Evolutionary conservation across 2,888 invertebrate species (phyloP).

Genomic region (Argynnis bischoffii): DNA sequence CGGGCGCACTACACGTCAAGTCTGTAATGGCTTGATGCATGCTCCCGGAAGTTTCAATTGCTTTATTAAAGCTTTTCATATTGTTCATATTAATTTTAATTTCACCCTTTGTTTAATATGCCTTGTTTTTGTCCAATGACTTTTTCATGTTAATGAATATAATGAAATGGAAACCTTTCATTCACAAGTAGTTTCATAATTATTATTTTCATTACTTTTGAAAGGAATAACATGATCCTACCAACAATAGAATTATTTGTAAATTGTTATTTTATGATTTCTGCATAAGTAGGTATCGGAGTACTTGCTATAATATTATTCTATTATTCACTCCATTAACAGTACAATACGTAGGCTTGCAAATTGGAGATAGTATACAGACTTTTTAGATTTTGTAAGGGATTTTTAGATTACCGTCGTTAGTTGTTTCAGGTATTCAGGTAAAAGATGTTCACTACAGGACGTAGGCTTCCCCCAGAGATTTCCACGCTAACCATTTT

Average conservation of each 20-base stretch:
- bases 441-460: no score
- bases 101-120: slow-evolving; percentile 38
- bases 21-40: slow-evolving; percentile 36
- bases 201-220: slow-evolving; percentile 1
- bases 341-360: not conserved
- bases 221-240: no score
- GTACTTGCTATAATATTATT: not conserved
- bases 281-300: not conserved
- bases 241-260: not conserved
- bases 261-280: not conserved
- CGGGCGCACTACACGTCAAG: slow-evolving; percentile 36
- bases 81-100: slow-evolving; percentile 54
- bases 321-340: not conserved
- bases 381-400: no score
- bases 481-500: no score
- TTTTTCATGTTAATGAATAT: slow-evolving; percentile 18
- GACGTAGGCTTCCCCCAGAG: no score
- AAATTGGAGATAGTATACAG: no score
- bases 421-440: no score
- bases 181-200: slow-evolving; percentile 3
- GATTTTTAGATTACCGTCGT: no score
- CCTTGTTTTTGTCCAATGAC: slow-evolving; percentile 38
- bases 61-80: slow-evolving; percentile 57
- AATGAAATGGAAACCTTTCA: slow-evolving; percentile 11
- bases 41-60: slow-evolving; percentile 66